Conservation (phyloP, 2,888 invertebrate species). For the Synanthedon myopaeformis region DNA sequence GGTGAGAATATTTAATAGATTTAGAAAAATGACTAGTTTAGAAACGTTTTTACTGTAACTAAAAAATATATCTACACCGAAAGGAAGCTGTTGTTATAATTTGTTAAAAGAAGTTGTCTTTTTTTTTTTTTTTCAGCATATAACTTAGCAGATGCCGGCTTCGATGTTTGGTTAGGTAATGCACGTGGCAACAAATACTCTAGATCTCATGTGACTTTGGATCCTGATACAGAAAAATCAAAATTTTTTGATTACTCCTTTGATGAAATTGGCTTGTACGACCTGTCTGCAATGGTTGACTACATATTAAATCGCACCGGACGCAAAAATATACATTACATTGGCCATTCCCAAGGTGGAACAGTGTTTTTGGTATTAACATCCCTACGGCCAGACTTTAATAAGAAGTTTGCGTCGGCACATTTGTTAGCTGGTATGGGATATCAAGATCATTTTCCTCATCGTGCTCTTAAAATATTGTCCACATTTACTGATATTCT, state of each 20-base stretch:
- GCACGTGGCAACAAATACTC: constrained; percentile 81
- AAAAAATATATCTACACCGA: too few species aligned
- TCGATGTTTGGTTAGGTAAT: constrained; percentile 87
- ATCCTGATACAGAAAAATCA: constrained; percentile 30
- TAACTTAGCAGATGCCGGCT: constrained; percentile 75
- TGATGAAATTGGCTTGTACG: constrained; percentile 44
- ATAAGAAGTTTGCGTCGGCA: constrained; percentile 35
- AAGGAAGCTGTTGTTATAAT: neutral
- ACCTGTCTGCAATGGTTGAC: constrained; percentile 47
- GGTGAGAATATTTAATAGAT: constrained; percentile 17
- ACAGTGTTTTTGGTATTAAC: constrained; percentile 37
- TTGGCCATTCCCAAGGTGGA: constrained; percentile 57
- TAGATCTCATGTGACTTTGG: constrained; percentile 57
- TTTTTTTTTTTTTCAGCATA: constrained; percentile 63
- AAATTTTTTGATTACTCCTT: constrained; percentile 49
- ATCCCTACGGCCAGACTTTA: constrained; percentile 37
- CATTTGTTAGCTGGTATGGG: constrained; percentile 48
- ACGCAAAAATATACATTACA: constrained; percentile 35
- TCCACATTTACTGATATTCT: neutral
- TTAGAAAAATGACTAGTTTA: neutral
- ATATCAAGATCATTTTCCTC: constrained; percentile 32
- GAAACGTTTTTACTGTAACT: too few species aligned
- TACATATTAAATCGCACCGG: constrained; percentile 32
- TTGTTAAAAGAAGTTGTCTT: neutral
- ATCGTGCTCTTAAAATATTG: constrained; percentile 3